A percentile compares a stretch with the other conserved stretches of the same genome.
Conservation (phyloP, 2,888 invertebrate genomes). For the Nasonia oneida region DNA sequence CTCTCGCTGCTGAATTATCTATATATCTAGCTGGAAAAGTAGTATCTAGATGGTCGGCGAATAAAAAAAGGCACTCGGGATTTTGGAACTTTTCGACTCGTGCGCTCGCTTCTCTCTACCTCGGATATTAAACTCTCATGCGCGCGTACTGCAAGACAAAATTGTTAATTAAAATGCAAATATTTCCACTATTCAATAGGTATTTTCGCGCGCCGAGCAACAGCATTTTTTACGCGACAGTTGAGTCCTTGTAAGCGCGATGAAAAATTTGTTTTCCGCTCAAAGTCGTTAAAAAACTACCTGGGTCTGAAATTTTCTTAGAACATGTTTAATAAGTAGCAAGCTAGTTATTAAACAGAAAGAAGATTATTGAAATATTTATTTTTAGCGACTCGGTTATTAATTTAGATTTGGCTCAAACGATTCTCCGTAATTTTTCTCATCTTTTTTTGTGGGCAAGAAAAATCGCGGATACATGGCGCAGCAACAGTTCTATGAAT, state of each 20-base stretch:
- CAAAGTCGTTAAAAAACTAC: background rate
- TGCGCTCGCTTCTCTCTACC: background rate
- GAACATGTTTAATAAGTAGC: background rate
- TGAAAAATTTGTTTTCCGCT: background rate
- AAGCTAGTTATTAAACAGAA: background rate
- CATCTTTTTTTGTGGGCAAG: background rate
- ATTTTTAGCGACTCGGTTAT: too few relatives aligned
- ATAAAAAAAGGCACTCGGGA: background rate
- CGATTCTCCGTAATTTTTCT: too few relatives aligned
- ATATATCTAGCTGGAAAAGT: background rate
- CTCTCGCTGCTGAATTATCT: background rate
- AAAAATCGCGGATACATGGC: too few relatives aligned
- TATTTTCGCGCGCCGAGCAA: background rate
- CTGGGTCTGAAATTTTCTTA: background rate
- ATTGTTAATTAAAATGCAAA: slow-evolving; percentile 18
- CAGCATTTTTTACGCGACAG: background rate
- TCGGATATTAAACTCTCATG: background rate
- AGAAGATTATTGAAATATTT: background rate
- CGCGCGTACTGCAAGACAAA: background rate
- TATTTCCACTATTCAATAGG: background rate
- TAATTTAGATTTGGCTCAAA: too few relatives aligned
- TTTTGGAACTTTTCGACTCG: slow-evolving; percentile 6
- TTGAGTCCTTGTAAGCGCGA: background rate
- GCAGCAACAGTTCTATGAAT: too few relatives aligned
- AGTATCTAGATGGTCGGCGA: background rate